Evolutionary conservation across 2,797 vertebrate species (phyloP).

Genomic region (Myiotriccus ornatus): DNA sequence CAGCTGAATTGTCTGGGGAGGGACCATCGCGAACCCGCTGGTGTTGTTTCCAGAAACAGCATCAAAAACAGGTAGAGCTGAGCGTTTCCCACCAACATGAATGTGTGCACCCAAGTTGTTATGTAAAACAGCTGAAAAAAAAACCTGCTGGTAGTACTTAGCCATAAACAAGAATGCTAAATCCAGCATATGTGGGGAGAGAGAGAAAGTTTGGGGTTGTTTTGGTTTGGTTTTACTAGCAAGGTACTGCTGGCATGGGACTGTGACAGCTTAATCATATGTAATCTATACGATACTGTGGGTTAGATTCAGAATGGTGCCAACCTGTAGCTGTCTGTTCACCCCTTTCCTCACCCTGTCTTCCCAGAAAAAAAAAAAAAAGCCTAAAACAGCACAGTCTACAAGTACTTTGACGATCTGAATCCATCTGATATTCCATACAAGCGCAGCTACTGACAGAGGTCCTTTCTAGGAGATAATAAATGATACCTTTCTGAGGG

Average conservation of each 20-base stretch:
- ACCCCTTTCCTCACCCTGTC: neutral
- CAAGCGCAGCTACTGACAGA: neutral
- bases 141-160: neutral
- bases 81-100: neutral
- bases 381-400: neutral
- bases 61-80: neutral
- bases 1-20: constrained; percentile 20
- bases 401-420: neutral
- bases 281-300: neutral
- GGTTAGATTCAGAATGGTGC: neutral
- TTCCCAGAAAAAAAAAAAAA: neutral
- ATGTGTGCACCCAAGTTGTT: neutral
- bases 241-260: neutral
- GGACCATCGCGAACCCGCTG: neutral
- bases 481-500: neutral
- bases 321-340: neutral
- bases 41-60: constrained; percentile 42
- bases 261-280: neutral
- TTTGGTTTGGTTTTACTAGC: neutral
- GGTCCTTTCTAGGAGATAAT: neutral
- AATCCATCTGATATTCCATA: neutral
- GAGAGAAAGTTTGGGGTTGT: neutral
- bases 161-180: neutral
- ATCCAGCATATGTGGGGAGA: neutral
- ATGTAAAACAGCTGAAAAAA: neutral